These are phyloP conservation scores for Gavialis gangeticus DNA, from an alignment of 2,113 vertebrate genomes.

Conservation along the genomic window DNA sequence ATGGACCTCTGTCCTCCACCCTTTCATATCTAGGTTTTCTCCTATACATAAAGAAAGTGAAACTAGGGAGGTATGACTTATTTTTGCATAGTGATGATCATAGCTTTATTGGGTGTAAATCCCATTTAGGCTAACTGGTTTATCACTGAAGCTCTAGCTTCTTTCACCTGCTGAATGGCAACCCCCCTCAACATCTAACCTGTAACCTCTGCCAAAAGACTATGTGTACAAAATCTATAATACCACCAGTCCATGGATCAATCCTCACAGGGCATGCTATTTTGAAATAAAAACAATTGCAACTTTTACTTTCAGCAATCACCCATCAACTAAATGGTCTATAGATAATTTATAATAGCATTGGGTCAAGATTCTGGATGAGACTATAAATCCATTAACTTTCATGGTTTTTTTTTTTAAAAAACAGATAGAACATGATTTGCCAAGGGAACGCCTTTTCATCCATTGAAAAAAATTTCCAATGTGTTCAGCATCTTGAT, in stretches of 20 bases:
- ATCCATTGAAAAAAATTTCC: background rate
- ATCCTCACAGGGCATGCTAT: background rate
- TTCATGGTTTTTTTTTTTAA: background rate
- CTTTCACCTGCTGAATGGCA: background rate
- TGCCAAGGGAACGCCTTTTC: background rate
- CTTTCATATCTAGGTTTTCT: background rate
- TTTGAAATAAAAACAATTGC: background rate
- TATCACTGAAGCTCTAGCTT: background rate
- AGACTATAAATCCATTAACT: background rate
- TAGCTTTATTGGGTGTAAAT: background rate
- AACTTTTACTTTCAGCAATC: background rate
- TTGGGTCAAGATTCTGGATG: background rate
- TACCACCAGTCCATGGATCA: background rate
- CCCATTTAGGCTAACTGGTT: background rate
- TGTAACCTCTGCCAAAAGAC: background rate
- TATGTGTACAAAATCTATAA: background rate
- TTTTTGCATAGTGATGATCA: background rate
- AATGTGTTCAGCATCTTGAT: background rate
- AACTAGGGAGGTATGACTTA: background rate
- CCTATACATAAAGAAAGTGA: background rate
- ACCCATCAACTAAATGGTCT: background rate
- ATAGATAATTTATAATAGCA: background rate
- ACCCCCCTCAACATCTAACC: background rate
- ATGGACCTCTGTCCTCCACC: background rate
- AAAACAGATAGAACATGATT: background rate